Base-by-base conservation (phyloP, 2,888 invertebrate genomes). In the Thera britannica region DNA sequence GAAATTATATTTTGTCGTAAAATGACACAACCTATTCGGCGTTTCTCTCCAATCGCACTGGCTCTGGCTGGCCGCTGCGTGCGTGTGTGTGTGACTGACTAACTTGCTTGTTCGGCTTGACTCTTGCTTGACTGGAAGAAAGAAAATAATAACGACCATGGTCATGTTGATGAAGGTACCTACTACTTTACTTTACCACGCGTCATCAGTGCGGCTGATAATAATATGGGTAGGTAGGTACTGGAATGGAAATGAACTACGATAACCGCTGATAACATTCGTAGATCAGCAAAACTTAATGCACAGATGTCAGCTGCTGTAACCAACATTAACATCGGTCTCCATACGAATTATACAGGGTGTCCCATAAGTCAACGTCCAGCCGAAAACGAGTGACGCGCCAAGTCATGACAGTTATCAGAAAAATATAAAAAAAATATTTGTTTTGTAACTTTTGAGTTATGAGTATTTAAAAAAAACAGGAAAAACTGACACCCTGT, bases 181-280 rank as follows among this genome's bases (percentile, higher is more conserved):
- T 51, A 55, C 6, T 8, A 48, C 51, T 56, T 3, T 49, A 59
- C 56, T 49, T 58, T 44, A 59, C 55, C 55, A 55, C 58, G 41
- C 69, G 69, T 69, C 65, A 65, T 65, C 38, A 11, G 41, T 54
- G 35, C 46, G 35, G 46, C 57, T 49, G 56, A 68, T 68, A 62
- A 41, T 58, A 63, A 23, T 12, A 4, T 51, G 23, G 51, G 23
- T 51, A 51, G 51, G 51, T 51, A 51, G 3, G 12, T 12, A 49
- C 11, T 12, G 51, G 51, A 7, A 51, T 51, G 51, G 23, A 34
- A 34, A n/a, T 51, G 66, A 66, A 60, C 62, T 60, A 36, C 66
- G 66, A 66, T 70, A 70, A 66, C 63, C 62, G 52, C 48, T 46
- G 60, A 63, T 69, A 66, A 41, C 63, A 41, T 36, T 9, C n/a